Conservation (phyloP, 2,888 invertebrate genomes). For the Ypsolopha sequella region DNA sequence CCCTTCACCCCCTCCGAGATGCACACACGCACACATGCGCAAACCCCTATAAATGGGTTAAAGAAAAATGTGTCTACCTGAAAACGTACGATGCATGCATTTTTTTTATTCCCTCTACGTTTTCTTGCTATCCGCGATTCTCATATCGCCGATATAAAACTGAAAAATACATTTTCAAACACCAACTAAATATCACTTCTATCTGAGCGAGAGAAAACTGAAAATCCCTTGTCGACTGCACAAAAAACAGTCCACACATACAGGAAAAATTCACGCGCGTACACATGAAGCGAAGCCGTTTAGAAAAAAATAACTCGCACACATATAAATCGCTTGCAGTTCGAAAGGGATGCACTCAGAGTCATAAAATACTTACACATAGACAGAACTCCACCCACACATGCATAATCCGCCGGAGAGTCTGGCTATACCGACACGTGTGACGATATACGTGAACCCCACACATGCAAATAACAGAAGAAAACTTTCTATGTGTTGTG, state of each 20-base stretch:
- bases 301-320: constrained; percentile 66
- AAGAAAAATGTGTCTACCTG: constrained; percentile 72
- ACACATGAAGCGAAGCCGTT: constrained; percentile 47
- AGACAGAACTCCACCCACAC: constrained; percentile 22
- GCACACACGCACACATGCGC: constrained; percentile 44
- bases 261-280: constrained; percentile 36
- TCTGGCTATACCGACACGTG: constrained; percentile 39
- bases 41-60: constrained; percentile 65
- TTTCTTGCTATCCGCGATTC: constrained; percentile 70
- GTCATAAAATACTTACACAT: constrained; percentile 64
- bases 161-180: constrained; percentile 65
- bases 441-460: constrained; percentile 27
- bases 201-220: constrained; percentile 13
- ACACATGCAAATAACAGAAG: constrained; percentile 44
- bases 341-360: constrained; percentile 71
- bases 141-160: constrained; percentile 71
- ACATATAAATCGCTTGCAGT: constrained; percentile 68
- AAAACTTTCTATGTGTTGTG: constrained; percentile 64
- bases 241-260: constrained; percentile 57
- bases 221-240: constrained; percentile 18
- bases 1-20: constrained; percentile 32
- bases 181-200: constrained; percentile 7
- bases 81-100: constrained; percentile 66
- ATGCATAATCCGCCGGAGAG: constrained; percentile 22
- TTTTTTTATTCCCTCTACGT: constrained; percentile 64